phyloP scores from a whole-genome alignment of 1,140 invertebrate species.

The Drosophila repletoides region DNA sequence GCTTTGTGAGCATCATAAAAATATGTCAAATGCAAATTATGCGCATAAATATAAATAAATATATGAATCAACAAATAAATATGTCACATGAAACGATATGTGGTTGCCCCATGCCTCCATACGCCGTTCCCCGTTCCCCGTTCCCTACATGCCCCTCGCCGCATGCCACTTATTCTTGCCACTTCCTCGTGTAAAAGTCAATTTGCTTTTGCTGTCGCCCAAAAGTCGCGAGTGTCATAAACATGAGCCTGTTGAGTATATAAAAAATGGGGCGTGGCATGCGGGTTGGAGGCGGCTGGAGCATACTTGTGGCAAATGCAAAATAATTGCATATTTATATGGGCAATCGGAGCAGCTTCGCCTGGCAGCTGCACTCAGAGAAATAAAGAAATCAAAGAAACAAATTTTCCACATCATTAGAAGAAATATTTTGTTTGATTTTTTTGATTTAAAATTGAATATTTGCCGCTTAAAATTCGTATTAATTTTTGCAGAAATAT shows the following conservation, averaged over 20 bases:
- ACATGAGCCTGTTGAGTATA: constrained; percentile 51
- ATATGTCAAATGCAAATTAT: constrained; percentile 78
- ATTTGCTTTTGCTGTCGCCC: constrained; percentile 62
- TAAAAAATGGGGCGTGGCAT: not conserved
- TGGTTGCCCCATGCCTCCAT: constrained; percentile 3
- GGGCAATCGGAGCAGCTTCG: constrained; percentile 33
- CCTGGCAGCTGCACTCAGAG: not conserved
- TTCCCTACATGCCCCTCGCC: not conserved
- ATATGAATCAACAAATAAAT: constrained; percentile 74
- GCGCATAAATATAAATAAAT: constrained; percentile 68
- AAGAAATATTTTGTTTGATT: no score
- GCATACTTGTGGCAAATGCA: constrained; percentile 54
- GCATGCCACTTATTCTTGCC: not conserved
- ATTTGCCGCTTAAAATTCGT: no score
- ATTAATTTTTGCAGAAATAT: no score
- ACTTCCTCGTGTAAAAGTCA: constrained; percentile 57
- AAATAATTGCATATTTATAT: constrained; percentile 80
- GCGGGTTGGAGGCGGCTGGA: no score
- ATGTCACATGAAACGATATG: constrained; percentile 56
- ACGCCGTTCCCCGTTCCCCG: not conserved
- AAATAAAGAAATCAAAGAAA: no score
- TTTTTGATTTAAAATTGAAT: no score
- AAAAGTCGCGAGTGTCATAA: constrained; percentile 73
- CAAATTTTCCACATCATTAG: no score
- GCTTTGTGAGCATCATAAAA: constrained; percentile 48